These are phyloP conservation scores for Cosmopolites sordidus DNA, from an alignment of 2,888 invertebrate species.

Conservation along the genomic window DNA sequence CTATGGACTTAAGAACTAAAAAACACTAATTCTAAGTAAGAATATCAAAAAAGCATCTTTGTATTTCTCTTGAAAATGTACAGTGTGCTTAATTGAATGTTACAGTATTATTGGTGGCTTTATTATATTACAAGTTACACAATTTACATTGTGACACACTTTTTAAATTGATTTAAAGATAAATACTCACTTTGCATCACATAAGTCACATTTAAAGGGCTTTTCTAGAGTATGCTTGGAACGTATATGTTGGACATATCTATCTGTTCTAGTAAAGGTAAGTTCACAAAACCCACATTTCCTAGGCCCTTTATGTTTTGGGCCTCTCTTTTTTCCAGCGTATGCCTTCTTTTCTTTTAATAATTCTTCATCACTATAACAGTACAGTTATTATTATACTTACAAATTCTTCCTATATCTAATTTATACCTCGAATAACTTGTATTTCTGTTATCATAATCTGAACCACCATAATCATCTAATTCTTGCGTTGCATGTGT, in stretches of 20 bases:
- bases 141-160: no score
- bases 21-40: no score
- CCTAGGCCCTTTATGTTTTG: constrained; percentile 28
- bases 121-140: no score
- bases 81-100: no score
- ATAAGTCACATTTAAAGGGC: constrained; percentile 35
- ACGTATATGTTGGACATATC: constrained; percentile 34
- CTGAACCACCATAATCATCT: constrained; percentile 1
- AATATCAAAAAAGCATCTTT: no score
- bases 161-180: background rate
- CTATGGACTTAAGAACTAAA: no score
- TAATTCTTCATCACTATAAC: constrained; percentile 13
- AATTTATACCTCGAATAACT: constrained; percentile 1
- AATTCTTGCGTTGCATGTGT: background rate
- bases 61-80: no score
- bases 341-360: constrained; percentile 14
- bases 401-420: no score
- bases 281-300: constrained; percentile 37
- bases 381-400: no score
- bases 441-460: constrained; percentile 1
- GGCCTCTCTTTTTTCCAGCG: constrained; percentile 25
- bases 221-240: constrained; percentile 38
- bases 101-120: no score
- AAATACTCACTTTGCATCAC: constrained; percentile 32
- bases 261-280: constrained; percentile 33